Evolutionary conservation across 2,888 invertebrate species (phyloP), one percentile per base, ranked within the genome.

Genomic region (Callimorpha dominula): DNA sequence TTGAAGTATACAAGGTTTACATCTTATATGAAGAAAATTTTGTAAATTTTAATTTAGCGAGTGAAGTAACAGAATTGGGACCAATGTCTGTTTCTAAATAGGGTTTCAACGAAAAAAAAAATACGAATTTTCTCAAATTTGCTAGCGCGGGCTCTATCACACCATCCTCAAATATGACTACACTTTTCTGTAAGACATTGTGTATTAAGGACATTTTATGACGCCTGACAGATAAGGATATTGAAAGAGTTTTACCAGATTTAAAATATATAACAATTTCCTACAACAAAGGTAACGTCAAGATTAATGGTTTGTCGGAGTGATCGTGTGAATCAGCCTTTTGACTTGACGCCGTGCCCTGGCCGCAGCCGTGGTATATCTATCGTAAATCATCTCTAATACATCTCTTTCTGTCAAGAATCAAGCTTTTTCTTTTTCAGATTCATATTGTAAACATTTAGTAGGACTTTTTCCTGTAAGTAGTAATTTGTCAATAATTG

Each of bases 401-500:
- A 60, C 5, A 4, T 60, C 14, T 60, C 31, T 31, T 31, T 60
- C 60, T 60, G 60, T 31, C 60, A 60, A 31, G 31, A 60, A 60
- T 60, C 31, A 31, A 57, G 12, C 31, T 31, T 31, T 31, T 31
- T 46, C 1, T 14, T 31, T 20, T 31, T 60, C 31, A 60, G 31
- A 31, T 60, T 60, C 60, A 60, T 60, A 12, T 57, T 20, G 20
- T 20, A 57, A 57, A 31, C 20, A 20, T 9, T 8, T n/a, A 17
- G 17, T 46, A 54, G n/a, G n/a, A 54, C 54, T 54, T n/a, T 3
- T 9, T 2, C n/a, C 17, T 31, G 60, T 60, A 20, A 80, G 65
- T 73, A 65, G 65, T 49, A 65, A n/a, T 64, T 64, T 42, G 46
- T 64, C 20, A 64, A 64, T n/a, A 64, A 42, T 12, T 64, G 4